phyloP scores from a whole-genome alignment of 2,797 vertebrate species.

The Pteropus rufus region DNA sequence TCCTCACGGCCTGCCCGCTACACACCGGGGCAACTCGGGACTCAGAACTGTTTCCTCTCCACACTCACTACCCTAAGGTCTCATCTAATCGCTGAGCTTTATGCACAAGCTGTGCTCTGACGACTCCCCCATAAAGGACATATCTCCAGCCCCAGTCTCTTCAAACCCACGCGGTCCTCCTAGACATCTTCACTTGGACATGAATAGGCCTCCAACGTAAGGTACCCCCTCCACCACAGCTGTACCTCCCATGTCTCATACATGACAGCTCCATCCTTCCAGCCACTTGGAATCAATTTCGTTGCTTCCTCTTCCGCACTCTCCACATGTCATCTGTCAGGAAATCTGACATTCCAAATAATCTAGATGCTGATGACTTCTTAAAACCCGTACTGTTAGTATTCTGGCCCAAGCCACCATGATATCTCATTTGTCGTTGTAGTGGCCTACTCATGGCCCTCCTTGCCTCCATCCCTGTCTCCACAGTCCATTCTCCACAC shows the following conservation, averaged over 20 bases:
- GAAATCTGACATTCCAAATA: neutral
- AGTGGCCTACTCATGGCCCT: rapidly evolving
- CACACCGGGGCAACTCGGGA: rapidly evolving
- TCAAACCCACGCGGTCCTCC: rapidly evolving
- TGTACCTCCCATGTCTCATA: neutral
- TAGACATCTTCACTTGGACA: neutral
- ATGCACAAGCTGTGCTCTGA: neutral
- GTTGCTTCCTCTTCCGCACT: neutral
- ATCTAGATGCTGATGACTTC: neutral
- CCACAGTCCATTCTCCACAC: neutral
- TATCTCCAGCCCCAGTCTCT: neutral
- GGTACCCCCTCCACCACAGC: neutral
- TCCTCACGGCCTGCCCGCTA: neutral
- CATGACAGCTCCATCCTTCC: neutral
- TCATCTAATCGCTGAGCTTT: neutral
- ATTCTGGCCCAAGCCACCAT: neutral
- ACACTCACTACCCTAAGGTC: rapidly evolving
- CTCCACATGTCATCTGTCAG: neutral
- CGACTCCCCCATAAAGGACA: rapidly evolving
- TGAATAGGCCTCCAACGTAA: neutral
- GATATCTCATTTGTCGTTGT: neutral
- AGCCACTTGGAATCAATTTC: neutral
- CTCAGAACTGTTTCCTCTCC: too few species aligned
- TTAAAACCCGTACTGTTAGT: neutral
- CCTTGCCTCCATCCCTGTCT: neutral